Evolutionary conservation across 2,888 invertebrate genomes (phyloP).

Genomic region (Sarcophaga subvicina): DNA sequence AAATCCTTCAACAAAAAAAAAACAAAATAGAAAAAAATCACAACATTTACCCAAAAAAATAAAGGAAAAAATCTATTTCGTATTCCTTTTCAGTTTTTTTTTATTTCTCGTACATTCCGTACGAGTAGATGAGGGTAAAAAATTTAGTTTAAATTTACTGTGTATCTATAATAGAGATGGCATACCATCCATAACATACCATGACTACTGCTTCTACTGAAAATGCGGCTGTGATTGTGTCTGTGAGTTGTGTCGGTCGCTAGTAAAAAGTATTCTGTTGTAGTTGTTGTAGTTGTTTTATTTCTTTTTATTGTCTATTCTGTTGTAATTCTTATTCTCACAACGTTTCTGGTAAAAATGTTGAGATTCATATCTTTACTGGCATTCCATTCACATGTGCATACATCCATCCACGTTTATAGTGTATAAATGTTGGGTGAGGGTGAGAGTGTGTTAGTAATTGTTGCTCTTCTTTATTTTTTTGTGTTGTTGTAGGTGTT

Average conservation of each 20-base stretch:
- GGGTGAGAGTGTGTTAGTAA: background rate
- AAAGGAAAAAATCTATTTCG: background rate
- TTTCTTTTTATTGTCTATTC: background rate
- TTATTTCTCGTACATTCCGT: conserved; percentile 5
- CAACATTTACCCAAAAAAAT: conserved; percentile 16
- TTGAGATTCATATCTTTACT: background rate
- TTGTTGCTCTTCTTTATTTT: background rate
- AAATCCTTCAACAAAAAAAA: conserved; percentile 32
- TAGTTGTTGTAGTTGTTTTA: background rate
- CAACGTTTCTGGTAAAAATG: background rate
- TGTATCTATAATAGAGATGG: background rate
- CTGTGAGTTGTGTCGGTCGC: background rate
- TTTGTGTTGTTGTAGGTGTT: background rate
- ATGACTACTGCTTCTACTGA: too few species aligned
- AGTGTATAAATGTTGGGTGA: background rate
- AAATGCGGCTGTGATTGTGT: too few species aligned
- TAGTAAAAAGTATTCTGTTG: background rate
- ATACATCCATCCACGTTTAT: too few species aligned
- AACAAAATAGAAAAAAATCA: conserved; percentile 9
- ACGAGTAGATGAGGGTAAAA: background rate
- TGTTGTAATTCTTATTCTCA: background rate
- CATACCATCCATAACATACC: too few species aligned
- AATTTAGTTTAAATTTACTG: conserved; percentile 31
- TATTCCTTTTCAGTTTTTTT: conserved; percentile 33
- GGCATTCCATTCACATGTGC: background rate